Base-by-base conservation (phyloP, 2,113 vertebrate genomes). In the Spermophilus dauricus region DNA sequence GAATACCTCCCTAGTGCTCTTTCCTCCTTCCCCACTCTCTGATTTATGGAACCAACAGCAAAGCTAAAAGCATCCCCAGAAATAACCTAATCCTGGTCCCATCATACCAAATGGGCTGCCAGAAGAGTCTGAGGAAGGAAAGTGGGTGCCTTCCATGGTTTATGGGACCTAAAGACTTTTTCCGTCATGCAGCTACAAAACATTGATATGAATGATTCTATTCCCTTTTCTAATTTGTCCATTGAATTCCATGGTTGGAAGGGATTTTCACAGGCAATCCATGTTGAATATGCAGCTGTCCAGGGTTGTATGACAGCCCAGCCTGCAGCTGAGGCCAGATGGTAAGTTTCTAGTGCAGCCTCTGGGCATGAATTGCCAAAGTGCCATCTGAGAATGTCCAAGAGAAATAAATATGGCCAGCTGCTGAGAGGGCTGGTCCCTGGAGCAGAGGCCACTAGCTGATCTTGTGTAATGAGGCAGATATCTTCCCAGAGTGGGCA, bases 131-230 rank as follows among this genome's bases (percentile, higher is more conserved):
- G 45, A 72, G 14, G 56, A 69, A 72, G 56, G 4, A 22, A 85
- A 65, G 65, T 9, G 7, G 12, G 3, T n/a, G 2, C 51, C 12
- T 85, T 87, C 65, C 32, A 2, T 7, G 28, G 81, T 78, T 95
- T 28, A 3, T 0, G 0, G 17, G 22, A 63, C 8, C 5, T 28
- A 16, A 56, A 18, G 8, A 24, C 16, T 26, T 69, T 45, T n/a
- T 30, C 37, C 6, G 6, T 30, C 6, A 58, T 5, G 5, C 4
- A 2, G 20, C 18, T 89, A 76, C 56, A 34, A 73, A 84, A 8
- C 26, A 37, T 77, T 42, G 78, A 24, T 14, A 20, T 48, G 24
- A 28, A 14, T 8, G 37, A 61, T 65, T 56, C 39, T n/a, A 24
- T 72, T 67, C 53, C 72, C 22, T 61, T 58, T 89, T 37, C 48